A percentile compares a stretch with the other conserved stretches of the same genome.
Conservation (phyloP, 1,140 invertebrate genomes). For the Aphidius ervi region DNA sequence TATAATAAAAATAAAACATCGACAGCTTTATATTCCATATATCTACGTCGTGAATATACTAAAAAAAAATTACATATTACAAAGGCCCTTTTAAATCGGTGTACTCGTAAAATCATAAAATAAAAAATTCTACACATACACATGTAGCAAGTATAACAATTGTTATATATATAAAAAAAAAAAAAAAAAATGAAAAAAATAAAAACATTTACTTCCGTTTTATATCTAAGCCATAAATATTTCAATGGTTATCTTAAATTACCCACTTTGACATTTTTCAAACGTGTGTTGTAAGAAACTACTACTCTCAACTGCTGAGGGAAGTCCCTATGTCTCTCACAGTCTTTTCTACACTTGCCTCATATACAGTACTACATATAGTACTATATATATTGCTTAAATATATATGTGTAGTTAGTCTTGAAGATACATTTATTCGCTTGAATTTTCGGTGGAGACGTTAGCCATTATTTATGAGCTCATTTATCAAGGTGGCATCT, state of each 20-base stretch:
- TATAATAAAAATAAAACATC: no score
- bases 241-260: constrained; percentile 46
- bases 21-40: no score
- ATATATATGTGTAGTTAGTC: constrained; percentile 1
- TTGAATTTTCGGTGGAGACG: constrained; percentile 50
- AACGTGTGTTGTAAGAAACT: neutral
- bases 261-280: constrained; percentile 27
- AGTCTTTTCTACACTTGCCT: constrained; percentile 1
- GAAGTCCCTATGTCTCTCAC: neutral
- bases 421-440: constrained; percentile 38
- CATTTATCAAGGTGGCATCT: constrained; percentile 51
- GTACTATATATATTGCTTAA: neutral
- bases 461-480: constrained; percentile 51
- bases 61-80: no score
- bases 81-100: no score
- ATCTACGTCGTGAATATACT: no score
- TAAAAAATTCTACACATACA: neutral
- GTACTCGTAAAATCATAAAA: constrained; percentile 2
- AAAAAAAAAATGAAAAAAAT: neutral
- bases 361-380: neutral
- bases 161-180: no score
- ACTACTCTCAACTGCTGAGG: constrained; percentile 1
- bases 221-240: constrained; percentile 46
- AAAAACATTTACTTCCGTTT: constrained; percentile 31
- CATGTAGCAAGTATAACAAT: neutral